phyloP scores from a whole-genome alignment of 2,797 vertebrate genomes.

The Hydrolagus colliei region DNA sequence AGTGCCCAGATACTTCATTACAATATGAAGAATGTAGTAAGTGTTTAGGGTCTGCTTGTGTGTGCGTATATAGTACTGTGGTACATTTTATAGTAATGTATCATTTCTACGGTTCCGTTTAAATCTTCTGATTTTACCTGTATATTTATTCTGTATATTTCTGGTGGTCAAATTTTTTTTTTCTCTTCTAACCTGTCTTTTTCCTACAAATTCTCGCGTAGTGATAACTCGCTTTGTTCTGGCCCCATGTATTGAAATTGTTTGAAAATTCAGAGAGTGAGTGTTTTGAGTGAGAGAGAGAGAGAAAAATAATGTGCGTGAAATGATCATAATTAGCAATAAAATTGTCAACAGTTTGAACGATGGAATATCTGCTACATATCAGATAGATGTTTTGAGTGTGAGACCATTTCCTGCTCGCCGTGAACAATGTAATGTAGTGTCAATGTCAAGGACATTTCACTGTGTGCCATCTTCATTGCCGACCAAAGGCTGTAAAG shows the following conservation, averaged over 20 bases:
- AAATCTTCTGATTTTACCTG: slow-evolving; percentile 64
- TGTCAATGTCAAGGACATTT: not conserved
- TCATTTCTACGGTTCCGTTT: slow-evolving; percentile 42
- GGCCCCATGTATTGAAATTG: slow-evolving; percentile 55
- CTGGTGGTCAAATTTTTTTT: slow-evolving; percentile 47
- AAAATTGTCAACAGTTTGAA: not conserved
- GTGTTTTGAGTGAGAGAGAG: not conserved
- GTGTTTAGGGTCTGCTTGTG: slow-evolving; percentile 12
- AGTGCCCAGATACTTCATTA: slow-evolving; percentile 11
- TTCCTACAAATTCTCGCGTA: slow-evolving; percentile 55
- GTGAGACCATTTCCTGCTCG: not conserved
- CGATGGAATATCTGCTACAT: not conserved
- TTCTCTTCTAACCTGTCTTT: slow-evolving; percentile 47
- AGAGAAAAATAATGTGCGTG: not conserved
- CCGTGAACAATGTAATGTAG: not conserved
- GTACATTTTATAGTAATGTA: slow-evolving; percentile 1
- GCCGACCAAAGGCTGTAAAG: not conserved
- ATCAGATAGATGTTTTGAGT: not conserved
- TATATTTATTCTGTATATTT: slow-evolving; percentile 38
- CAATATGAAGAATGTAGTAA: slow-evolving; percentile 25
- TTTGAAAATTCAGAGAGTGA: not conserved
- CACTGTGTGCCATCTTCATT: slow-evolving; percentile 1
- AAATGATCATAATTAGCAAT: not conserved
- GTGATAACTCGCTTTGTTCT: slow-evolving; percentile 48
- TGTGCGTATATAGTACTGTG: slow-evolving; percentile 1